Percentiles rank a stretch among this genome's conserved stretches.
Evolutionary conservation across 2,797 vertebrate genomes (phyloP).

Genomic region (Rhinichthys osculus): DNA sequence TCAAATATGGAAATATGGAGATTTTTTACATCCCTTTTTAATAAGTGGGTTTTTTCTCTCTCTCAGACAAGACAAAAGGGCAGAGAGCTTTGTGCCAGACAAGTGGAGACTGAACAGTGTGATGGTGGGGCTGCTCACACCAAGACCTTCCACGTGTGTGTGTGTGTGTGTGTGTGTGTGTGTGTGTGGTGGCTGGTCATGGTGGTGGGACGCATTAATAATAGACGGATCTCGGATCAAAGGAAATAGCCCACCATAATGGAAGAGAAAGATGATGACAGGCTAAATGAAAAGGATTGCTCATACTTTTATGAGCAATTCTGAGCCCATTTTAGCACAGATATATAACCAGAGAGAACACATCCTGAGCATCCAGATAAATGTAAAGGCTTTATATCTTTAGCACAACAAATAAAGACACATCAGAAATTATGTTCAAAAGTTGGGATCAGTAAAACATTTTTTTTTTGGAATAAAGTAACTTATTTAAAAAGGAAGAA

Average conservation of each 20-base stretch:
- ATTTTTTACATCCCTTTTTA: conserved; percentile 50
- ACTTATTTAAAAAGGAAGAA: neutral
- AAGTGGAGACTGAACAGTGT: conserved; percentile 35
- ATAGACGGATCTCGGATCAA: conserved; percentile 55
- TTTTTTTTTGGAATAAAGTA: neutral
- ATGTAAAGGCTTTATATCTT: conserved; percentile 5
- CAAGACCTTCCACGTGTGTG: neutral
- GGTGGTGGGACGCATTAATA: conserved; percentile 35
- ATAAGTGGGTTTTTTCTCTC: conserved; percentile 42
- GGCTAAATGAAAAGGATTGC: conserved; percentile 50
- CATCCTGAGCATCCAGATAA: neutral
- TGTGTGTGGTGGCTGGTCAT: conserved; percentile 34
- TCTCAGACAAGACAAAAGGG: conserved; percentile 56
- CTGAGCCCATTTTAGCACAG: conserved; percentile 57
- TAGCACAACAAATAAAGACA: neutral
- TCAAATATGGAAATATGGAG: neutral
- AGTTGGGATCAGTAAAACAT: neutral
- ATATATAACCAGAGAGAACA: conserved; percentile 59
- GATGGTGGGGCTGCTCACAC: conserved; percentile 1
- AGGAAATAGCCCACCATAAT: conserved; percentile 40
- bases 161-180: neutral
- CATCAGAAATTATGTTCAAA: neutral
- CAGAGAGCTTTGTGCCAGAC: conserved; percentile 58
- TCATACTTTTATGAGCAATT: conserved; percentile 40
- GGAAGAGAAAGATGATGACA: conserved; percentile 43